Conservation (phyloP, 2,113 vertebrate species). For the Hydropotes inermis region DNA sequence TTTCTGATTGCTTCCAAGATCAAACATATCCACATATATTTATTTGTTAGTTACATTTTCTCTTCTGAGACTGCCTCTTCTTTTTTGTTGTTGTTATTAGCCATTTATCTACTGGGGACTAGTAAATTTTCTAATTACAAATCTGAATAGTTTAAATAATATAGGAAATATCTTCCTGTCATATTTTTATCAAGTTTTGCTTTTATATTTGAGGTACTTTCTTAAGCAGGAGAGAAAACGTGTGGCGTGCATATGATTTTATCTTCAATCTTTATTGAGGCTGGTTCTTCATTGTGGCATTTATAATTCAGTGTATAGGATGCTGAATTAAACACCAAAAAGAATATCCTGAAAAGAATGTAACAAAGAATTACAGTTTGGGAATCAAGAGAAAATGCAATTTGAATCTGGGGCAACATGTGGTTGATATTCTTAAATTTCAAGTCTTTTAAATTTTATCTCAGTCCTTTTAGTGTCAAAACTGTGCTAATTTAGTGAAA, state of each 20-base stretch:
- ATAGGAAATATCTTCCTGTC: neutral
- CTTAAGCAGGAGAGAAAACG: neutral
- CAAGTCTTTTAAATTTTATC: neutral
- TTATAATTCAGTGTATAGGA: neutral
- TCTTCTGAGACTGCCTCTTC: neutral
- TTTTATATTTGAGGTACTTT: neutral
- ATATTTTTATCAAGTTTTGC: neutral
- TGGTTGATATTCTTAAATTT: neutral
- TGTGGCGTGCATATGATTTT: neutral
- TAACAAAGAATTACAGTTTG: neutral
- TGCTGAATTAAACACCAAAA: neutral
- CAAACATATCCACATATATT: neutral
- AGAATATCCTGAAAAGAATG: neutral
- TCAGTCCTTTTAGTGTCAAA: neutral
- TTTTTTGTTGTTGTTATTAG: neutral
- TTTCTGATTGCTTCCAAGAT: slow-evolving; percentile 17
- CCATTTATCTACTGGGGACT: neutral
- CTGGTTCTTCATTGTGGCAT: neutral
- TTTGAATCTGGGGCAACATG: neutral
- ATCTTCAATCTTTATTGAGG: neutral
- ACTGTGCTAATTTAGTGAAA: neutral
- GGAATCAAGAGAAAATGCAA: slow-evolving; percentile 1
- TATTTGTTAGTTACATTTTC: slow-evolving; percentile 11
- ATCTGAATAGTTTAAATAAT: slow-evolving; percentile 1
- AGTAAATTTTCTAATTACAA: slow-evolving; percentile 2